Conservation (phyloP, 35 echinoderm and acorn worm genomes). For the Amphiura filiformis region DNA sequence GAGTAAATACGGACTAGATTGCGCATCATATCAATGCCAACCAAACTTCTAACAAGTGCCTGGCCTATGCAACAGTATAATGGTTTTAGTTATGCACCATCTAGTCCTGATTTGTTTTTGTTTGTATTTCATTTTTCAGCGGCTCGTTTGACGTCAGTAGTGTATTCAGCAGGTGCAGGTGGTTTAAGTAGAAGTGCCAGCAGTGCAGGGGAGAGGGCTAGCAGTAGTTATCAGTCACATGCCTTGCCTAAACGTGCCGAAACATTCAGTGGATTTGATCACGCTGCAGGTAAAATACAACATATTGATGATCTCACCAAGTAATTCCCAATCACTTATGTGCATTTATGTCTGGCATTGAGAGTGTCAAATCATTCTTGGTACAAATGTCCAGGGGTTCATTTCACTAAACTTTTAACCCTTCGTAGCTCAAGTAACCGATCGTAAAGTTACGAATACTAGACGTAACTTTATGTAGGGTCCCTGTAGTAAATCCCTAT, state of each 20-base stretch:
- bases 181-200: constrained; percentile 67
- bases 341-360: not conserved
- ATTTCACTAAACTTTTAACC: too few species aligned
- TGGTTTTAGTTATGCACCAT: too few species aligned
- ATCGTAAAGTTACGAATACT: too few species aligned
- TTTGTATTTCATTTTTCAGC: constrained; percentile 10
- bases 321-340: not conserved
- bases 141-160: constrained; percentile 27
- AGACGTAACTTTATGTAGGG: too few species aligned
- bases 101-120: too few species aligned
- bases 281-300: constrained; percentile 36
- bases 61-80: too few species aligned
- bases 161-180: constrained; percentile 34
- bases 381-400: not conserved
- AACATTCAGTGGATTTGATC: constrained; percentile 95
- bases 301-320: not conserved
- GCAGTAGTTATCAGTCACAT: constrained; percentile 24
- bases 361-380: not conserved
- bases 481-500: too few species aligned
- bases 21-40: too few species aligned
- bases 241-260: constrained; percentile 83
- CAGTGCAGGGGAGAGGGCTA: constrained; percentile 82
- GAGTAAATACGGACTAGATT: too few species aligned
- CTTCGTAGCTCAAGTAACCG: too few species aligned
- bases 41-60: too few species aligned